Conservation (phyloP, 2,113 vertebrate species). For the Galemys pyrenaicus region DNA sequence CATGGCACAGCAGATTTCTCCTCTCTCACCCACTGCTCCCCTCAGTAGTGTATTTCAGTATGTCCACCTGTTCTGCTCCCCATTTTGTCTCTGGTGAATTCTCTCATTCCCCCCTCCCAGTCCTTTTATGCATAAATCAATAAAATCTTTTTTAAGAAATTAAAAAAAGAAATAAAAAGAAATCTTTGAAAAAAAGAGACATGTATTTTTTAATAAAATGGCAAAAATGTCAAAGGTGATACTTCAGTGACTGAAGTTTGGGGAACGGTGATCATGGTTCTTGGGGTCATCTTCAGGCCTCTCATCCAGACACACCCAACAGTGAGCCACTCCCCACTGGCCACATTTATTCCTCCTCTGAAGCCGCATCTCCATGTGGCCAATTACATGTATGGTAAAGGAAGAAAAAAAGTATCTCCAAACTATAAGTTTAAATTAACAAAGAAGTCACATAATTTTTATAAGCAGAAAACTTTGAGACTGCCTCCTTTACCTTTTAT, state of each 20-base stretch:
- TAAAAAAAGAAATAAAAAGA: too few relatives aligned
- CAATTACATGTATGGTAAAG: background rate
- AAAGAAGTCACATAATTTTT: background rate
- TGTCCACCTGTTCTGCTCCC: too few relatives aligned
- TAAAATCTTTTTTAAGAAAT: too few relatives aligned
- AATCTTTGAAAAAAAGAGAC: too few relatives aligned
- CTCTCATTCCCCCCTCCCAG: too few relatives aligned
- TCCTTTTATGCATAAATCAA: too few relatives aligned
- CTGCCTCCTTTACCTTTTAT: background rate
- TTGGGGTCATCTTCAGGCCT: background rate
- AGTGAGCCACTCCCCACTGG: background rate
- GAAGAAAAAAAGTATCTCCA: background rate
- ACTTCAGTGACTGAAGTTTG: background rate
- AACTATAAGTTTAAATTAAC: background rate
- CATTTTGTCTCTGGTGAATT: too few relatives aligned
- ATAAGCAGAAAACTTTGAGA: background rate
- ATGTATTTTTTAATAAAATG: background rate
- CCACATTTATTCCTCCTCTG: too few relatives aligned
- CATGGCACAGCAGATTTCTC: too few relatives aligned
- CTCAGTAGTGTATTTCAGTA: too few relatives aligned
- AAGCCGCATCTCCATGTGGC: background rate
- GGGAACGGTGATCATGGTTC: background rate
- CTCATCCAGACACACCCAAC: background rate
- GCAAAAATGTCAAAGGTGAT: background rate
- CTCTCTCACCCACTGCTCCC: too few relatives aligned